Base-by-base conservation (phyloP, 2,113 vertebrate genomes). In the Centropristis striata region DNA sequence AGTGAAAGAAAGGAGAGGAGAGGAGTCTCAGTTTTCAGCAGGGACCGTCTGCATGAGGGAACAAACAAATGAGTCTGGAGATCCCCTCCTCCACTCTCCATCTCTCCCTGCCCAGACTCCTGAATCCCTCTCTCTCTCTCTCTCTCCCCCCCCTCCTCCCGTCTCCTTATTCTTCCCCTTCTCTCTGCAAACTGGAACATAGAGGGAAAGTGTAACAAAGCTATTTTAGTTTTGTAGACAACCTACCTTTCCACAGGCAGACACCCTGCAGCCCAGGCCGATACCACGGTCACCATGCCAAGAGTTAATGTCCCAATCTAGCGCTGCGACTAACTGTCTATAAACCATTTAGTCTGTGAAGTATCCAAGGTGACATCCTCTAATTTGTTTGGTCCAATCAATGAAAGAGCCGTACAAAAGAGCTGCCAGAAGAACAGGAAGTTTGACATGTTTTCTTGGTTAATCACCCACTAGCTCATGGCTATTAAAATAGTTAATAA, bases 201-300 rank as follows among this genome's bases (percentile, higher is more conserved):
- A 23, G 47, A 63, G 59, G 68, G 46, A 81, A 61, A 90, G 84
- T 92, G 89, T 93, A 88, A 82, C 90, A 80, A 83, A 77, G 80
- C 85, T 92, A 91, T 92, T 93, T 89, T 64, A 71, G 88, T 81
- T 82, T 60, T 36, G 50, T 20, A 83, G 85, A 85, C 85, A 88
- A 74, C 81, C 90, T 83, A 86, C 86, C 90, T 90, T 83, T 86
- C 39, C 66, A 32, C 51, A 55, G 60, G 61, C 80, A 78, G 60
- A 82, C 74, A 58, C 72, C 75, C 41, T 4, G 2, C 32, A 61
- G 42, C 69, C 68, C 20, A n/a, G 25, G 21, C 23, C 54, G 69
- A 80, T 63, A 37, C 28, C 7, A 42, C 4, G 46, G 75, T 78
- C 71, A 81, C 80, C 4, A 4, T 44, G 78, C 55, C 82, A 86